These are phyloP conservation scores for Ischnura elegans DNA, from an alignment of 2,888 invertebrate genomes.

Conservation along the genomic window DNA sequence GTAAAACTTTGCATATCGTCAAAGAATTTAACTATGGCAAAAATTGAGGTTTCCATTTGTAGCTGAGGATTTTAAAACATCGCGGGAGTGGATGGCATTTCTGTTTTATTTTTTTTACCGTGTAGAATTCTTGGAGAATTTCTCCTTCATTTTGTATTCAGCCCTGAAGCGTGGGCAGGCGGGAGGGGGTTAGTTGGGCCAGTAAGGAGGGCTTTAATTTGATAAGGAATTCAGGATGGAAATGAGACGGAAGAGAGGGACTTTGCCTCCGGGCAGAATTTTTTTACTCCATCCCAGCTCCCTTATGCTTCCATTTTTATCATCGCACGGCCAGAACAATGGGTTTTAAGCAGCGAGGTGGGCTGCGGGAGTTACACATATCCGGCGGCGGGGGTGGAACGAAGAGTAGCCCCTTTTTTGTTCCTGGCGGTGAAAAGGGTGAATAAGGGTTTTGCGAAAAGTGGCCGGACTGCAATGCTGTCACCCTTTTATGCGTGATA, in stretches of 20 bases:
- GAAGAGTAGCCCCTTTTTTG: neutral
- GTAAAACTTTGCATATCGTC: no score
- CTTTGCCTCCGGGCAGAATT: neutral
- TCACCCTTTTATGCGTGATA: neutral
- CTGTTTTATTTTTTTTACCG: neutral
- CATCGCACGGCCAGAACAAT: neutral
- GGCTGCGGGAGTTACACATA: neutral
- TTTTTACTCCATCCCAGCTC: neutral
- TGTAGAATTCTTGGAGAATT: neutral
- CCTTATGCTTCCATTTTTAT: slow-evolving; percentile 26
- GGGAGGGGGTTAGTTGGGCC: neutral
- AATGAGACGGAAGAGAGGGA: slow-evolving; percentile 16
- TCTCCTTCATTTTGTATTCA: neutral
- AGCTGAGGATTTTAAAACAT: neutral
- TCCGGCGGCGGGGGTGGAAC: neutral
- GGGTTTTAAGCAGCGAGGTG: neutral
- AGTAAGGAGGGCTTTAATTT: neutral
- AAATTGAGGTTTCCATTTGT: neutral
- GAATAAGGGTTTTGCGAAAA: no score
- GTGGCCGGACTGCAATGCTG: neutral
- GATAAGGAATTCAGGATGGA: slow-evolving; percentile 27
- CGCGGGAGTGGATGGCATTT: neutral
- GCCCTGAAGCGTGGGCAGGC: neutral
- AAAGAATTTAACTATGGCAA: no score
- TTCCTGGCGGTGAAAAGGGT: neutral